These are phyloP conservation scores for Esox niger DNA, from an alignment of 2,113 vertebrate species.

Conservation along the genomic window DNA sequence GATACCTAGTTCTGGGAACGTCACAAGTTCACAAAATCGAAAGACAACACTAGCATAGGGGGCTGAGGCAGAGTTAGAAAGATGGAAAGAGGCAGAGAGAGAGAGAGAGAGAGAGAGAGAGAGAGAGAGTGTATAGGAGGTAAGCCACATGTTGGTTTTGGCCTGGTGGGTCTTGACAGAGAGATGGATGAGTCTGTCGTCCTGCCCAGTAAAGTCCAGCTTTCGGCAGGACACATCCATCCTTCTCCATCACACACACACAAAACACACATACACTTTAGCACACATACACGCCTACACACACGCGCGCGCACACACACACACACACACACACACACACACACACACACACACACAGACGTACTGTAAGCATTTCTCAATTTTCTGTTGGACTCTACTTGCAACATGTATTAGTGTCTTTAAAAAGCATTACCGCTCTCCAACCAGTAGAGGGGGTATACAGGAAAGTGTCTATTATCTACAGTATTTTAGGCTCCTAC, in stretches of 20 bases:
- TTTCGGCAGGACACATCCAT: slow-evolving; percentile 20
- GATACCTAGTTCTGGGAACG: too few species aligned
- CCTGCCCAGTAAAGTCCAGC: slow-evolving; percentile 18
- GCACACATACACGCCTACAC: neutral
- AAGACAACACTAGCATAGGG: neutral
- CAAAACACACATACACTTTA: neutral
- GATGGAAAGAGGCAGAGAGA: slow-evolving; percentile 4
- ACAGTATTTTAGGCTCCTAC: too few species aligned
- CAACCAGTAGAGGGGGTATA: too few species aligned
- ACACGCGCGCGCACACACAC: neutral
- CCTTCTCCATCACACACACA: neutral
- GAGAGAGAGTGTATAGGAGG: neutral
- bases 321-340: neutral
- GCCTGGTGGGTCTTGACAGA: slow-evolving; percentile 47
- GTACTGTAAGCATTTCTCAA: too few species aligned
- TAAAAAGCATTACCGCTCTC: too few species aligned
- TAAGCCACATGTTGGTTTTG: slow-evolving; percentile 11
- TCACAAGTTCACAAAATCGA: too few species aligned
- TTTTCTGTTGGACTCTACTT: too few species aligned
- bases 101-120: slow-evolving; percentile 6
- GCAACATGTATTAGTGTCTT: too few species aligned
- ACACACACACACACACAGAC: neutral
- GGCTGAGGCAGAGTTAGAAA: too few species aligned
- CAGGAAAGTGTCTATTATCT: too few species aligned
- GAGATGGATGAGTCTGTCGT: slow-evolving; percentile 44